Evolutionary conservation across 2,888 invertebrate species (phyloP).

Genomic region (Agrochola macilenta): DNA sequence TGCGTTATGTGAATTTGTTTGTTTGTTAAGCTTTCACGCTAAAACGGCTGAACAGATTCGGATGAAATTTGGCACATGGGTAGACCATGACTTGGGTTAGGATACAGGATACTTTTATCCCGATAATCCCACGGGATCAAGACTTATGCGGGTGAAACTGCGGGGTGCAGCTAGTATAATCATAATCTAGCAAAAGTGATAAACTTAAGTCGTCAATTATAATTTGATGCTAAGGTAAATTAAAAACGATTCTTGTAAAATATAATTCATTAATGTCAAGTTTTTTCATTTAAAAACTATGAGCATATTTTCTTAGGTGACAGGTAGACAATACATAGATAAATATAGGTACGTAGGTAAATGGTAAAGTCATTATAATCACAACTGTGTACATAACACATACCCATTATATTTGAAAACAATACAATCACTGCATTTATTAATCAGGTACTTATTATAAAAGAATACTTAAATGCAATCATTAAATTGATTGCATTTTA

Average conservation of each 20-base stretch:
- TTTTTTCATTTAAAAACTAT: not conserved
- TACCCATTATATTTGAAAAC: not conserved
- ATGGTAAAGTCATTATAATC: not conserved
- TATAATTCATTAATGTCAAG: not conserved
- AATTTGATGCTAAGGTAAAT: slow-evolving; percentile 7
- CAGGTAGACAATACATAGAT: slow-evolving; percentile 7
- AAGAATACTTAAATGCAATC: slow-evolving; percentile 18
- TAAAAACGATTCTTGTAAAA: not conserved
- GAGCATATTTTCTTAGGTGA: not conserved
- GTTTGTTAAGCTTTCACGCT: no score
- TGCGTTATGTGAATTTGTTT: no score
- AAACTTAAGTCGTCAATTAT: not conserved
- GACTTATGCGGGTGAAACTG: no score
- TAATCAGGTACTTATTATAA: not conserved
- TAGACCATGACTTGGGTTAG: no score
- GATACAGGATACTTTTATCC: no score
- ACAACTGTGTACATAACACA: not conserved
- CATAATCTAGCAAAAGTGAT: slow-evolving; percentile 5
- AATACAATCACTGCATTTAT: slow-evolving; percentile 18
- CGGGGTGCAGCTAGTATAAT: not conserved
- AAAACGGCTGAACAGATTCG: no score
- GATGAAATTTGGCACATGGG: no score
- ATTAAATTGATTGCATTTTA: slow-evolving; percentile 14
- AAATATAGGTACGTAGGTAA: not conserved
- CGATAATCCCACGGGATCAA: no score